Conservation (phyloP, 2,797 vertebrate genomes). For the Kryptolebias ocellatus region DNA sequence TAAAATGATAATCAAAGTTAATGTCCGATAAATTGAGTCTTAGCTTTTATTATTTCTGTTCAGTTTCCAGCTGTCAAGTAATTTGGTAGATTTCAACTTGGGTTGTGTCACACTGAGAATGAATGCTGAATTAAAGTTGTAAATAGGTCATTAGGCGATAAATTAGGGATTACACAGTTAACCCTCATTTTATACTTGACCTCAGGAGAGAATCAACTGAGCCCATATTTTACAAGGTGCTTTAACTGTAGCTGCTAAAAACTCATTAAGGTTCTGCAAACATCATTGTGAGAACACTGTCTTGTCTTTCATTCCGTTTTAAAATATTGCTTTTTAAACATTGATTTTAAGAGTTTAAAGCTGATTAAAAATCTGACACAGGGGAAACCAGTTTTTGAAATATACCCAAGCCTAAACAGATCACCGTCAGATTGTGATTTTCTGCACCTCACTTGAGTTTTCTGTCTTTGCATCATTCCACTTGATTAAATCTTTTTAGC, state of each 20-base stretch:
- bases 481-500: not conserved
- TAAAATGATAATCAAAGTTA: too few species aligned
- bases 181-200: constrained; percentile 54
- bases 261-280: constrained; percentile 56
- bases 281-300: constrained; percentile 35
- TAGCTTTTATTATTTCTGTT: constrained; percentile 26
- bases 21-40: too few species aligned
- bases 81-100: constrained; percentile 29
- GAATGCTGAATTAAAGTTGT: constrained; percentile 65
- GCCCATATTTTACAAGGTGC: constrained; percentile 44
- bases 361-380: not conserved
- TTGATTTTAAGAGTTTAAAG: too few species aligned
- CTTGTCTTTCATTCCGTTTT: constrained; percentile 9
- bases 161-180: constrained; percentile 53
- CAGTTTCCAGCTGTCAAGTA: constrained; percentile 19
- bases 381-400: constrained; percentile 5
- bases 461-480: not conserved
- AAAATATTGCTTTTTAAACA: too few species aligned
- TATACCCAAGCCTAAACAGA: constrained; percentile 14
- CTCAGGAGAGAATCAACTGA: constrained; percentile 38
- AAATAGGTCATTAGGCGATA: constrained; percentile 70
- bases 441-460: not conserved
- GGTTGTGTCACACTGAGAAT: constrained; percentile 31
- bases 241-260: constrained; percentile 37
- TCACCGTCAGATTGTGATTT: not conserved